Conservation (phyloP, 2,888 invertebrate species). For the Cerceris rybyensis region DNA sequence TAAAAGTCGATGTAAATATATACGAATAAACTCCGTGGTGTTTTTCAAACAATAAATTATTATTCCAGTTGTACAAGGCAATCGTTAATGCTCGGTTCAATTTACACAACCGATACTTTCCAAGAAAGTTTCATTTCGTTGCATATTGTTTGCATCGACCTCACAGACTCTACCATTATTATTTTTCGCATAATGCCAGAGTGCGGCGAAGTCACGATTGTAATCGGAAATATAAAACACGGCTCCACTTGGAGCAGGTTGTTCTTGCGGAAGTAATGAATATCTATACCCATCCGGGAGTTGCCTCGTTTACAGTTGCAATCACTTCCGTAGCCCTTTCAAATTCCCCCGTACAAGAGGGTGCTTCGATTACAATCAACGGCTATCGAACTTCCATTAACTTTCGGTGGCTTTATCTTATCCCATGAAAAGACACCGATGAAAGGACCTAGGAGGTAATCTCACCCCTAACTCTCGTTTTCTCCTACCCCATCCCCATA, state of each 20-base stretch:
- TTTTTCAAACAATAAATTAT: too few relatives aligned
- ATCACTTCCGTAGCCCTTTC: neutral
- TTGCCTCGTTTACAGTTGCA: neutral
- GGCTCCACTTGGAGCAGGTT: neutral
- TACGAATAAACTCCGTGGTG: too few relatives aligned
- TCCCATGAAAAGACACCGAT: neutral
- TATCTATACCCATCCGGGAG: neutral
- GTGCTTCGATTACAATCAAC: neutral
- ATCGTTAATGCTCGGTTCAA: too few relatives aligned
- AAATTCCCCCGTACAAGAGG: neutral
- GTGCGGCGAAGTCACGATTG: too few relatives aligned
- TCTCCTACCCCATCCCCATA: conserved; percentile 8
- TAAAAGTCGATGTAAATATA: too few relatives aligned
- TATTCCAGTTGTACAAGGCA: too few relatives aligned
- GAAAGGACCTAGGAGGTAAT: neutral
- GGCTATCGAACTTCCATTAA: neutral
- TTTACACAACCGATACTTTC: too few relatives aligned
- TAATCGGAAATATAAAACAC: too few relatives aligned
- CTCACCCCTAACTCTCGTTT: neutral
- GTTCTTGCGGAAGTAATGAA: neutral
- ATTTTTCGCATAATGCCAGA: too few relatives aligned
- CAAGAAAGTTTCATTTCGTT: too few relatives aligned
- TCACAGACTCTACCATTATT: too few relatives aligned
- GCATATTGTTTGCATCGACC: too few relatives aligned
- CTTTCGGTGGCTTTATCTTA: neutral